These are phyloP conservation scores for Poecilia wingei DNA, from an alignment of 2,797 vertebrate genomes.

Conservation along the genomic window DNA sequence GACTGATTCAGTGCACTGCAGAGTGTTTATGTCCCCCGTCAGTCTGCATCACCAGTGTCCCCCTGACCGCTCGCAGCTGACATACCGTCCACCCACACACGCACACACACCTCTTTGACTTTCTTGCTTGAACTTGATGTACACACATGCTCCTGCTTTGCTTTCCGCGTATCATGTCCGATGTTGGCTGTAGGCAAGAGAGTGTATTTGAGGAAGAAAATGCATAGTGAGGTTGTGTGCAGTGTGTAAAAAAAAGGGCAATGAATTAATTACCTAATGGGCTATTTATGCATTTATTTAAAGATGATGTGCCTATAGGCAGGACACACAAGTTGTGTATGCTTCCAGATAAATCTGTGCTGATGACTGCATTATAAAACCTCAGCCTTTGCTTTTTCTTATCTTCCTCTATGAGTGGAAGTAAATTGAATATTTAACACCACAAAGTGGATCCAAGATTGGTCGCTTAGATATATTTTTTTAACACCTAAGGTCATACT, in stretches of 20 bases:
- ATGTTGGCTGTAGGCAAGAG: conserved; percentile 17
- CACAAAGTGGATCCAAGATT: neutral
- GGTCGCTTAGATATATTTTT: neutral
- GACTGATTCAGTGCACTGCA: conserved; percentile 68
- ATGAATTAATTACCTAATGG: conserved; percentile 1
- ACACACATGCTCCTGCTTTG: conserved; percentile 53
- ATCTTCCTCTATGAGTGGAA: conserved; percentile 25
- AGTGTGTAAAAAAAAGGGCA: conserved; percentile 18
- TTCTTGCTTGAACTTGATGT: conserved; percentile 55
- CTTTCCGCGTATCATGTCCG: conserved; percentile 67
- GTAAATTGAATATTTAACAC: neutral
- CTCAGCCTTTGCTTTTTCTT: conserved; percentile 4
- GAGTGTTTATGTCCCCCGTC: conserved; percentile 80
- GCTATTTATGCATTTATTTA: conserved; percentile 87
- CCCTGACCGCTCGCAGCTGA: conserved; percentile 80
- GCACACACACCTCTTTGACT: conserved; percentile 42
- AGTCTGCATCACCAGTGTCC: conserved; percentile 79
- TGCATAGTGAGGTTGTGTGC: conserved; percentile 15
- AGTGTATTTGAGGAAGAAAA: conserved; percentile 23
- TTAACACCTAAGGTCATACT: neutral
- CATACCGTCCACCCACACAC: conserved; percentile 3
- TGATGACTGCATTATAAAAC: conserved; percentile 77
- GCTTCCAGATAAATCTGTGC: conserved; percentile 82
- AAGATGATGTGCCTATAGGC: conserved; percentile 91
- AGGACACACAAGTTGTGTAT: conserved; percentile 88